Percentiles rank a stretch among this genome's conserved stretches.
phyloP scores from a whole-genome alignment of 2,113 vertebrate species.

The Oceanites oceanicus region DNA sequence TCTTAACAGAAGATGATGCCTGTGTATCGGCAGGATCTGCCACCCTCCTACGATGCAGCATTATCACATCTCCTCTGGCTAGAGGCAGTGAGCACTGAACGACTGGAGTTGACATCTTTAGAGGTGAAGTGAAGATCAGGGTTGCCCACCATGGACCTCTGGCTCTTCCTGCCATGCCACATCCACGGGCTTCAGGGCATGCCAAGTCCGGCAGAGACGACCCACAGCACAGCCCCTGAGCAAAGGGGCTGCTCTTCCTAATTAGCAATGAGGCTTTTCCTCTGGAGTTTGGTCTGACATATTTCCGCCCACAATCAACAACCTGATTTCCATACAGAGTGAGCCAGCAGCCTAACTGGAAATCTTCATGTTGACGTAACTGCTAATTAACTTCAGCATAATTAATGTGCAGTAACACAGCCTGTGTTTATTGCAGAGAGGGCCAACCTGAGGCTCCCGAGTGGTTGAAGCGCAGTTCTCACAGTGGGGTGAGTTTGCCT shows the following conservation, averaged over 20 bases:
- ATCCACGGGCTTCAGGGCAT: background rate
- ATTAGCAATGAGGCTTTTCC: background rate
- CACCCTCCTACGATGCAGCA: background rate
- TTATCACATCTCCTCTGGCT: background rate
- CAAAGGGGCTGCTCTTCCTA: background rate
- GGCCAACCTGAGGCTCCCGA: background rate
- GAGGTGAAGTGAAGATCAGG: background rate
- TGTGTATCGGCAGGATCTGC: background rate
- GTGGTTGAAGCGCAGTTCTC: fast-evolving
- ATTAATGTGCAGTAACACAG: background rate
- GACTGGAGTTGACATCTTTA: background rate
- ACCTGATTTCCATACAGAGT: background rate
- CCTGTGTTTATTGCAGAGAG: background rate
- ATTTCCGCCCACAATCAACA: background rate
- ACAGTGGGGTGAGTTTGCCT: background rate
- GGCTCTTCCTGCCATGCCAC: background rate
- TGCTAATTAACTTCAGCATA: background rate
- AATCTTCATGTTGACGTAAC: background rate
- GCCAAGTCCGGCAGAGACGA: background rate
- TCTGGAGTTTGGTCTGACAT: background rate
- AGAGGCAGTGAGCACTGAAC: background rate
- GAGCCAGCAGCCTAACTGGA: slow-evolving; percentile 9
- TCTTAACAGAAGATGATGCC: background rate
- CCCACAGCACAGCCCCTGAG: background rate
- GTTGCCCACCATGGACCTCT: background rate